Conservation (phyloP, 2,888 invertebrate genomes). For the Drosophila diplacantha region DNA sequence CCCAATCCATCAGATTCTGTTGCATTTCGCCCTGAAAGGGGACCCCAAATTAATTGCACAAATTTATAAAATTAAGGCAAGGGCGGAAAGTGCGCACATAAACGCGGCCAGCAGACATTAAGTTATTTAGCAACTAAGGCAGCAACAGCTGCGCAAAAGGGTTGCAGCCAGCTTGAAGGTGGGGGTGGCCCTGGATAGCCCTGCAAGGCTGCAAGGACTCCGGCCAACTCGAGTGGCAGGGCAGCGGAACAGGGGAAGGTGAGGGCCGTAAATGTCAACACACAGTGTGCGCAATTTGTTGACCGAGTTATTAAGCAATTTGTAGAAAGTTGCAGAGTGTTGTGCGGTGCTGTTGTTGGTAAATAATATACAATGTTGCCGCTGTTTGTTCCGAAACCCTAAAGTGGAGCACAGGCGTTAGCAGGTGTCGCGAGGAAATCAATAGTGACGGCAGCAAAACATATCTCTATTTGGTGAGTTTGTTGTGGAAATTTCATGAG, state of each 20-base stretch:
- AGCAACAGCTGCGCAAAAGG: constrained; percentile 30
- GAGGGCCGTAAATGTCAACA: constrained; percentile 36
- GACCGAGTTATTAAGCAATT: constrained; percentile 41
- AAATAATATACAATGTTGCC: constrained; percentile 28
- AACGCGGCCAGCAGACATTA: constrained; percentile 20
- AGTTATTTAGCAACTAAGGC: constrained; percentile 34
- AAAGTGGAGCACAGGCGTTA: constrained; percentile 21
- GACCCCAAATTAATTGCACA: constrained; percentile 49
- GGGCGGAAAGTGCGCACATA: constrained; percentile 7
- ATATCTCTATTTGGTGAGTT: not conserved
- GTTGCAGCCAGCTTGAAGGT: constrained; percentile 19
- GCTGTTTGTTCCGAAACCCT: constrained; percentile 3
- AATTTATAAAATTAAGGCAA: constrained; percentile 34
- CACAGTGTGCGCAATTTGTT: constrained; percentile 37
- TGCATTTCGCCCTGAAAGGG: not conserved
- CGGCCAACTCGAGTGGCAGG: not conserved
- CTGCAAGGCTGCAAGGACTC: constrained; percentile 10
- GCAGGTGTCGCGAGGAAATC: constrained; percentile 26
- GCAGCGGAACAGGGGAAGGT: not conserved
- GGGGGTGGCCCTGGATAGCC: constrained; percentile 9
- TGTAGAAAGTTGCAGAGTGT: constrained; percentile 30
- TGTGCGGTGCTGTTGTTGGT: constrained; percentile 19
- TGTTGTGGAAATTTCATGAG: not conserved
- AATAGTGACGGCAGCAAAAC: constrained; percentile 16
- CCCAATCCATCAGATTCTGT: not conserved